Conservation (phyloP, 2,888 invertebrate species). For the Ceraclea dissimilis region DNA sequence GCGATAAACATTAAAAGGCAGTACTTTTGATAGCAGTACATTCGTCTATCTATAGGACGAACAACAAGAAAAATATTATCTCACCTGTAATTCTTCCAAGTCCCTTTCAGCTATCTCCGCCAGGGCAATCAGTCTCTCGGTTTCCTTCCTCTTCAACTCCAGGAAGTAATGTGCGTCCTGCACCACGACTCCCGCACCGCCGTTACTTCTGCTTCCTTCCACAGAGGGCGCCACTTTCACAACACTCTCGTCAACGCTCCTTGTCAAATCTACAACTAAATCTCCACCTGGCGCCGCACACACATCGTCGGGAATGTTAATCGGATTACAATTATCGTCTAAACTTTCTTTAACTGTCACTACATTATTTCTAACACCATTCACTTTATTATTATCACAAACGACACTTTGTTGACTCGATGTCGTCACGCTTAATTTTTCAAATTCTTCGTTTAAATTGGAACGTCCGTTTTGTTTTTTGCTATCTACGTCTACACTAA, state of each 20-base stretch:
- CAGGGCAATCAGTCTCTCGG: conserved; percentile 58
- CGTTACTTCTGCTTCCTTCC: neutral
- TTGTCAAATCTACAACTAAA: neutral
- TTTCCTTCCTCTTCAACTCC: conserved; percentile 65
- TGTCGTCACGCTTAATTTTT: conserved; percentile 14
- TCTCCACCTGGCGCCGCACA: no score
- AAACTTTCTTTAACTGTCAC: conserved; percentile 9
- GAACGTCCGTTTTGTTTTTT: conserved; percentile 7
- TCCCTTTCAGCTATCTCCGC: conserved; percentile 64
- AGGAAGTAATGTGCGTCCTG: conserved; percentile 76
- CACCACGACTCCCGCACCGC: conserved; percentile 31
- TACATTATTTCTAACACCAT: conserved; percentile 23
- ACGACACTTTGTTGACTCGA: conserved; percentile 28
- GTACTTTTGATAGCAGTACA: no score
- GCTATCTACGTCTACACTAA: neutral
- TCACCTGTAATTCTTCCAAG: conserved; percentile 49
- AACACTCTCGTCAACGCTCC: neutral
- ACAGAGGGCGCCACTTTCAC: neutral
- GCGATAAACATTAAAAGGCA: no score
- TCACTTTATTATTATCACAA: conserved; percentile 33
- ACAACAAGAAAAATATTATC: no score
- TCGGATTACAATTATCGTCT: conserved; percentile 18
- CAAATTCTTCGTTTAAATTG: conserved; percentile 9
- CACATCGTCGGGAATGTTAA: neutral
- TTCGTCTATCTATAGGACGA: no score